Base-by-base conservation (phyloP, 1,140 invertebrate genomes). In the Zaprionus vittiger region DNA sequence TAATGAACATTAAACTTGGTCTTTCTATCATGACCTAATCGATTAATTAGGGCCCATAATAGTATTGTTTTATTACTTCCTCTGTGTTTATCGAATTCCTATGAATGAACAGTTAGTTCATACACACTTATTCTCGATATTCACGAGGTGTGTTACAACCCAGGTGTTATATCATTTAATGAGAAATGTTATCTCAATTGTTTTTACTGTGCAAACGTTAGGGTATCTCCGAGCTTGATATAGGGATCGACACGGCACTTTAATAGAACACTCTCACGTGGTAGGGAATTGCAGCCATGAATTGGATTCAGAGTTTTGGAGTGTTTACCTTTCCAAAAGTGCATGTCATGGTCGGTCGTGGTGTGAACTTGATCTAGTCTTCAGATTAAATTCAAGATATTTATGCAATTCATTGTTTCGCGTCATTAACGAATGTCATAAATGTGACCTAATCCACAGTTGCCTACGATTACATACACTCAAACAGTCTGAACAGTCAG, bases 351-450 rank as follows among this genome's bases (percentile, higher is more conserved):
- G 49, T 22, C 34, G 38, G 54, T 20, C 17, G 31, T n/a, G 62
- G 34, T 22, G 28, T 28, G 28, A 41, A 63, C 37, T 34, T 28
- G 56, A 73, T 75, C 38, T 12, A 49, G 49, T 69, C 59, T 34
- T 41, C n/a, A 62, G 73, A 75, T 75, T 71, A 71, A n/a, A 49
- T 15, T 56, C 59, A 31, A 15, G 31, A 28, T 22, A 31, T 56
- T 70, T 62, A 14, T 63, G 59, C 60, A 20, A 38, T 31, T 71
- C 73, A 75, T 75, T 54, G 54, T 41, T 44, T 34, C 17, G 20
- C 70, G 70, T 67, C 70, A 31, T 26, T 31, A 28, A 31, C 26
- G 28, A 47, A n/a, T 14, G 28, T 26, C 59, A 49, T 54, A 63
- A 70, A 62, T 38, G 47, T 11, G 47, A 41, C 37, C 12, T 41